Conservation (phyloP, 2,888 invertebrate genomes). For the Reticulitermes lucifugus region DNA sequence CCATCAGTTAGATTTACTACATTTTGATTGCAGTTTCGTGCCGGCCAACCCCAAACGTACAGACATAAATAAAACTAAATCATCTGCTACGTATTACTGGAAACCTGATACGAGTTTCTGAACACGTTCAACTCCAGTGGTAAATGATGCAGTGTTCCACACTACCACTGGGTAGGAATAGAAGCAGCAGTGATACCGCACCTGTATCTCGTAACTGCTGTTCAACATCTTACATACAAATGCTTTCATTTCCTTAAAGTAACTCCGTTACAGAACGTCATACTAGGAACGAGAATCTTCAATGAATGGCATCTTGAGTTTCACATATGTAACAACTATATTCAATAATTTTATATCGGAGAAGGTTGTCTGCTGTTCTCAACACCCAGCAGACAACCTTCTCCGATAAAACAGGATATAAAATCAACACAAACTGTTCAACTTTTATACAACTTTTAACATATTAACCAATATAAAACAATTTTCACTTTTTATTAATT, state of each 20-base stretch:
- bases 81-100: neutral
- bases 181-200: neutral
- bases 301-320: too few species aligned
- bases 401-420: too few species aligned
- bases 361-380: too few species aligned
- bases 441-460: too few species aligned
- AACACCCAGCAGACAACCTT: too few species aligned
- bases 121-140: neutral
- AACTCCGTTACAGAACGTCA: neutral
- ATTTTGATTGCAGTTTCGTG: neutral
- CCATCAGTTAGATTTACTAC: neutral
- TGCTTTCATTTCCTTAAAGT: neutral
- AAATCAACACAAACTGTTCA: too few species aligned
- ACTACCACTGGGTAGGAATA: neutral
- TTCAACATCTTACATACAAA: neutral
- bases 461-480: too few species aligned
- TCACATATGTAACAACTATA: too few species aligned
- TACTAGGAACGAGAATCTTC: neutral
- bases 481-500: too few species aligned
- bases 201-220: neutral
- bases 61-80: neutral
- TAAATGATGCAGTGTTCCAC: neutral
- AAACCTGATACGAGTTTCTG: neutral
- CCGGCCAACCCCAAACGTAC: neutral
- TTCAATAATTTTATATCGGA: too few species aligned